Evolutionary conservation across 2,113 vertebrate species (phyloP), one percentile per base, ranked within the genome.

Genomic region (Brachyhypopomus occidentalis): DNA sequence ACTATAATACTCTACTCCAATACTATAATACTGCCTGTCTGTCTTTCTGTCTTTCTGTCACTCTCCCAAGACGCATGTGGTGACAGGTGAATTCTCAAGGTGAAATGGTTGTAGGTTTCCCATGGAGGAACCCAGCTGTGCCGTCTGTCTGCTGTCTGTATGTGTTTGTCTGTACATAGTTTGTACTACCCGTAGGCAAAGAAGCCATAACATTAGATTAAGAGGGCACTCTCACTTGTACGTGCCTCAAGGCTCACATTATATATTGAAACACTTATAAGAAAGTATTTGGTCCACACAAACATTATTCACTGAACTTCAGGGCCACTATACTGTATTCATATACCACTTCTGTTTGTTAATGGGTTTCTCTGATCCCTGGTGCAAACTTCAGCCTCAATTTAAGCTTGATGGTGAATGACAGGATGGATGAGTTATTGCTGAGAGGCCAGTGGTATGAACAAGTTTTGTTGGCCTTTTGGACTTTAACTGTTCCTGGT

Each of bases 401-500:
- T 86, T 86, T 87, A 25, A 85, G 77, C 66, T 67, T 58, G 80
- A 72, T 71, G 48, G 75, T 75, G 78, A 83, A 20, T 16, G 75
- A 80, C 67, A 82, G 55, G 63, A 72, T 69, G 71, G 79, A 80
- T 86, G 85, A 52, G 60, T 82, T 77, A 77, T 66, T 84, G 66
- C 84, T 85, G 79, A 72, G 80, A 78, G 81, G 84, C 48, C 84
- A 76, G 75, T 84, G 11, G 71, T 87, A 89, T 89, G 90, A 92
- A 89, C 90, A 86, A 91, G 81, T 86, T 88, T 91, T 90, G 89
- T 91, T 87, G 87, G 88, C 82, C 82, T 88, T 88, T 92, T 84
- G 82, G 87, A 90, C 86, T 89, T 80, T 79, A 78, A 87, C 83
- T 88, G 85, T 86, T 89, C 52, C 83, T 86, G 72, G 90, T 88